Percentiles rank a stretch among this genome's conserved stretches.
phyloP scores from a whole-genome alignment of 2,888 invertebrate species.

The Torymus texanus region DNA sequence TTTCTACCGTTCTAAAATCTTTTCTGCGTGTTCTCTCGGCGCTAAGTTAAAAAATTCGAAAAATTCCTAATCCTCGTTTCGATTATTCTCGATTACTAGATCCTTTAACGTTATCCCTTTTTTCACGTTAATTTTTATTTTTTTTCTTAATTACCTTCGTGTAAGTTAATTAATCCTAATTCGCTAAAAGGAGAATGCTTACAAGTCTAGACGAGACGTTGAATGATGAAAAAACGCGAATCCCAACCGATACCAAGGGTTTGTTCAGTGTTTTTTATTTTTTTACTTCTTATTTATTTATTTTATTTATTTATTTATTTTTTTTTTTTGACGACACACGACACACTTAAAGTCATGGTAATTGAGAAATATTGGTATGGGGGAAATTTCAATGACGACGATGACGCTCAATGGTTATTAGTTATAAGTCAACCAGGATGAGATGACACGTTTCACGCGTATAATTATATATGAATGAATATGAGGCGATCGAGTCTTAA shows the following conservation, averaged over 20 bases:
- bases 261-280: slow-evolving; percentile 37
- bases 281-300: slow-evolving; percentile 17
- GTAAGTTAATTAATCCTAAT: slow-evolving; percentile 34
- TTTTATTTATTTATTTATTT: slow-evolving; percentile 19
- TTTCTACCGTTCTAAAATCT: slow-evolving; percentile 24
- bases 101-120: slow-evolving; percentile 21
- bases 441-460: slow-evolving; percentile 41
- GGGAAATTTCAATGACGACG: slow-evolving; percentile 60
- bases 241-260: slow-evolving; percentile 61
- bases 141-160: slow-evolving; percentile 21
- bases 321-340: slow-evolving; percentile 46
- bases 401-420: slow-evolving; percentile 55
- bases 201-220: slow-evolving; percentile 49
- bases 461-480: slow-evolving; percentile 13
- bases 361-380: slow-evolving; percentile 38
- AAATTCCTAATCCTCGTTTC: slow-evolving; percentile 38
- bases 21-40: slow-evolving; percentile 11
- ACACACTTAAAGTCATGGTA: slow-evolving; percentile 52
- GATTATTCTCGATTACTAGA: slow-evolving; percentile 5
- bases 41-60: slow-evolving; percentile 47
- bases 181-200: slow-evolving; percentile 49
- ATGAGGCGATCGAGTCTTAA: slow-evolving; percentile 23
- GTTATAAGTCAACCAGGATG: slow-evolving; percentile 54
- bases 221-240: slow-evolving; percentile 54
- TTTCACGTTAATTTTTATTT: slow-evolving; percentile 11